These are phyloP conservation scores for Salvator merianae DNA, from an alignment of 2,113 vertebrate species.

Conservation along the genomic window DNA sequence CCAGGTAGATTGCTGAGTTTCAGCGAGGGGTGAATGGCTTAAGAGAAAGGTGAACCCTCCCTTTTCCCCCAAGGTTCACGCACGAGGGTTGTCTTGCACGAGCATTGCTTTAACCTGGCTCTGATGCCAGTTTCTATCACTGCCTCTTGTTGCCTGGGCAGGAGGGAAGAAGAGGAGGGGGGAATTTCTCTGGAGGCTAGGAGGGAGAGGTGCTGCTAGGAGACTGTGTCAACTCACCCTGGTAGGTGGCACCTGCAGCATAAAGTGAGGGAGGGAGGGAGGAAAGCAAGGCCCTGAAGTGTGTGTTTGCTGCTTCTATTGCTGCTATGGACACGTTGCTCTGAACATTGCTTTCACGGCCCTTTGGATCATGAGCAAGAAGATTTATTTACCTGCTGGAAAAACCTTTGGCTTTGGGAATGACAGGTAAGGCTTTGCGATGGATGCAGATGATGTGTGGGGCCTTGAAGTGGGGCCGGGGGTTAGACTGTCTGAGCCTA, in stretches of 20 bases:
- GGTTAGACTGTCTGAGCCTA: too few species aligned
- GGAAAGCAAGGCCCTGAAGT: too few species aligned
- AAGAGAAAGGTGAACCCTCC: too few species aligned
- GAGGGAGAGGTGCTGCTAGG: not conserved
- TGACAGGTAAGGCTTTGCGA: conserved; percentile 3
- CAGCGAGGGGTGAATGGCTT: too few species aligned
- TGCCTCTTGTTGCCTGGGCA: not conserved
- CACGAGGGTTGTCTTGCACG: too few species aligned
- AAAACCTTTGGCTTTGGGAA: not conserved
- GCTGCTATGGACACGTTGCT: not conserved
- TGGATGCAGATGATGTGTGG: too few species aligned
- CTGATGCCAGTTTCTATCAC: too few species aligned
- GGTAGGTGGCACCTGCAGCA: too few species aligned
- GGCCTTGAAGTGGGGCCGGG: too few species aligned
- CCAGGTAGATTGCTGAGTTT: too few species aligned
- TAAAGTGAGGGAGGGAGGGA: too few species aligned
- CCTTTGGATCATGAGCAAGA: not conserved
- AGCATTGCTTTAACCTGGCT: not conserved
- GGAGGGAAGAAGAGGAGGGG: not conserved
- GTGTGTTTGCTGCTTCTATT: not conserved
- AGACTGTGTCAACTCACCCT: not conserved
- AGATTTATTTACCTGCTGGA: not conserved
- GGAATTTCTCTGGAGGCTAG: not conserved
- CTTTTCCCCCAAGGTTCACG: too few species aligned
- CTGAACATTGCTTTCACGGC: not conserved